Evolutionary conservation across 2,888 invertebrate genomes (phyloP), one percentile per base, ranked within the genome.

Genomic region (Philonicus albiceps): DNA sequence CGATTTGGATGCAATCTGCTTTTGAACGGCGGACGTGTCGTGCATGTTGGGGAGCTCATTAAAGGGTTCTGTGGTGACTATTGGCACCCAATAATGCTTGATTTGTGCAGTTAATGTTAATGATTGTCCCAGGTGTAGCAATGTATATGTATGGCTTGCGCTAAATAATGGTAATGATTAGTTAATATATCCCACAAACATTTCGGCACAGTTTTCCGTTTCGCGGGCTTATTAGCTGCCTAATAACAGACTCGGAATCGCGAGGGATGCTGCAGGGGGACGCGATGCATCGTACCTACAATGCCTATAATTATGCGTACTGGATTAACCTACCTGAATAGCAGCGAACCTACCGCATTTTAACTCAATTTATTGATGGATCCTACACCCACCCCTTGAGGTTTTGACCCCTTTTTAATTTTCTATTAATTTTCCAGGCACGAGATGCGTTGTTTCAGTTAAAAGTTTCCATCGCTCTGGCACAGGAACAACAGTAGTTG

Each of bases 341-440:
- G 22, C 7, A 74, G 7, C 16, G 31, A n/a, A 74, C 8, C 31
- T 13, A 27, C 30, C 3, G 34, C 31, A 76, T 13, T 40, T 43
- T 43, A 75, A 76, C 22, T 76, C 40, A 76, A 76, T 76, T 76
- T 76, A 76, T 76, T 76, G 76, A 76, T 76, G 34, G 76, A 40
- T 76, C 13, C 7, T 13, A 43, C 5, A 34, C 7, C 34, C 76
- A 37, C 22, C 40, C 22, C 40, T 3, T 19, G 40, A 43, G 22
- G 22, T 11, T 76, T 27, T 76, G 76, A 13, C 4, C 64, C 19
- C 19, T 22, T 22, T 76, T 76, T 37, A 16, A 76, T 76, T 76
- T 40, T 76, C 76, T 74, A 74, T 30, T 74, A 37, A 76, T 76
- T 76, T 34, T 27, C 27, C 27, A 11, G 8, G 27, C 8, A 64